These are phyloP conservation scores for Danio aesculapii DNA, from an alignment of 2,797 vertebrate species.

Conservation along the genomic window DNA sequence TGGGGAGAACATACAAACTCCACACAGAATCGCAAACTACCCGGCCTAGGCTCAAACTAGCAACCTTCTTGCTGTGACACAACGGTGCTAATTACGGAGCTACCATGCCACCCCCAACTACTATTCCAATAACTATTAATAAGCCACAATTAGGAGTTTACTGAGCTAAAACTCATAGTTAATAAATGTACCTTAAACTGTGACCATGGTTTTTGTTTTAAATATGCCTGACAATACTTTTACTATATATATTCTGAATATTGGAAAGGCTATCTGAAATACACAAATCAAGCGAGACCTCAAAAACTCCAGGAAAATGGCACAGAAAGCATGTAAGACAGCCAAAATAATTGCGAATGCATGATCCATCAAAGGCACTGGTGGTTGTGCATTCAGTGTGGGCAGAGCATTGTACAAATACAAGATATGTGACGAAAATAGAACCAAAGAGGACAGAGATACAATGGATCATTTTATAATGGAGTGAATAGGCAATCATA, in stretches of 20 bases:
- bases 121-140: too few species aligned
- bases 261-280: background rate
- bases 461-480: slow-evolving; percentile 35
- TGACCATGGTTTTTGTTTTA: too few species aligned
- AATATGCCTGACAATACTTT: too few species aligned
- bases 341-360: background rate
- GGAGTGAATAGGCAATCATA: slow-evolving; percentile 28
- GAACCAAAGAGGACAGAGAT: background rate
- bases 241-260: background rate
- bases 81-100: too few species aligned
- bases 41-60: too few species aligned
- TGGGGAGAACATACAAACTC: too few species aligned
- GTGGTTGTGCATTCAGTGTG: slow-evolving; percentile 25
- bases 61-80: too few species aligned
- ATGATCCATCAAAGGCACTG: slow-evolving; percentile 13
- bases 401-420: slow-evolving; percentile 25
- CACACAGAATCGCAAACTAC: too few species aligned
- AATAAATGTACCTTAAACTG: too few species aligned
- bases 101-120: too few species aligned
- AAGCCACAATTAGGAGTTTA: too few species aligned
- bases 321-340: background rate
- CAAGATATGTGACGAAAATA: slow-evolving; percentile 37
- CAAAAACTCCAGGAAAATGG: slow-evolving; percentile 12
- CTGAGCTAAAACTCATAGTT: too few species aligned
- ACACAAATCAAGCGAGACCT: background rate